phyloP scores from a whole-genome alignment of 2,797 vertebrate genomes.

The Parauchenoglanis punctatus region DNA sequence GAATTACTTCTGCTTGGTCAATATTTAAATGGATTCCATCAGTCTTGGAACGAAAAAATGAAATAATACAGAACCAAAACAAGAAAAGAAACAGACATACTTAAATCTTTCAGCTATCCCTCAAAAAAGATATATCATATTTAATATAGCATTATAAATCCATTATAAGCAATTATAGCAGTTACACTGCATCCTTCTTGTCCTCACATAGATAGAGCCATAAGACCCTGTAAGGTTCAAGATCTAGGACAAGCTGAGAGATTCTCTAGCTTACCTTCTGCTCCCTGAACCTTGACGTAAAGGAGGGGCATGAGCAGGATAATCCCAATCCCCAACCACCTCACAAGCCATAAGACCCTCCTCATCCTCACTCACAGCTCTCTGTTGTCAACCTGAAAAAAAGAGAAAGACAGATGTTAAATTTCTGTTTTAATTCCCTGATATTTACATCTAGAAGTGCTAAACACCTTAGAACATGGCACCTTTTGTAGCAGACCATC shows the following conservation, averaged over 20 bases:
- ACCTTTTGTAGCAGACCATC: neutral
- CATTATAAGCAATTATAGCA: conserved; percentile 7
- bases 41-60: neutral
- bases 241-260: conserved; percentile 26
- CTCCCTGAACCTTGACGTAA: conserved; percentile 73
- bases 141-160: neutral
- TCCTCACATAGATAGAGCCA: neutral
- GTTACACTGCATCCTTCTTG: neutral
- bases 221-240: neutral
- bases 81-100: neutral
- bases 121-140: neutral
- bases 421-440: neutral
- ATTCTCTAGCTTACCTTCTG: conserved; percentile 69
- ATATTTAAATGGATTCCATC: neutral
- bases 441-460: neutral
- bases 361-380: conserved; percentile 79
- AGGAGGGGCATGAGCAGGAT: conserved; percentile 71
- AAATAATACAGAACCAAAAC: neutral
- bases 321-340: conserved; percentile 75
- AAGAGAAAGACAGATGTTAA: conserved; percentile 28
- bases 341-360: conserved; percentile 73
- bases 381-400: conserved; percentile 70
- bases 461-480: neutral
- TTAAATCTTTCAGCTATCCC: neutral
- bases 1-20: neutral